A percentile compares a stretch with the other conserved stretches of the same genome.
phyloP scores from a whole-genome alignment of 2,113 vertebrate species.

The Ophiodon elongatus region DNA sequence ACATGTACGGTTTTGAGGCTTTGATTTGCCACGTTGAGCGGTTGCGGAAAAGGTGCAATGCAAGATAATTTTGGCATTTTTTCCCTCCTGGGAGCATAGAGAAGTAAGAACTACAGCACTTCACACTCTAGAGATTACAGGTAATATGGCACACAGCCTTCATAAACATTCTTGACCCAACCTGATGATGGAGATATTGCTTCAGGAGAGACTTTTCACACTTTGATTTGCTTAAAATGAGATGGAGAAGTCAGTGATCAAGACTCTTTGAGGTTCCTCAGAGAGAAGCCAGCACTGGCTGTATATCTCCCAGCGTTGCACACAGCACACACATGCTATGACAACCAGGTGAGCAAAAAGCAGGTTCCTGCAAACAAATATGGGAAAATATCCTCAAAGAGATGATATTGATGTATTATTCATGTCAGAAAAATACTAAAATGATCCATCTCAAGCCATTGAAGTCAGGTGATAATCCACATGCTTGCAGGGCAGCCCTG shows the following conservation, averaged over 20 bases:
- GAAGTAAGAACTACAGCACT: conserved; percentile 80
- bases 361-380: conserved; percentile 76
- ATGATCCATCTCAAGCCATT: conserved; percentile 80
- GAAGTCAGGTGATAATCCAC: conserved; percentile 83
- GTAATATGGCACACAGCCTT: conserved; percentile 82
- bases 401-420: conserved; percentile 79
- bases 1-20: conserved; percentile 80
- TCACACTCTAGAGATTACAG: conserved; percentile 84
- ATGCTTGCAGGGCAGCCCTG: conserved; percentile 70
- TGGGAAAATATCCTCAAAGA: conserved; percentile 73
- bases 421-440: conserved; percentile 75
- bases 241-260: conserved; percentile 79
- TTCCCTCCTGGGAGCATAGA: conserved; percentile 82
- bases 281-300: conserved; percentile 67
- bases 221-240: conserved; percentile 88
- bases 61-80: conserved; percentile 84
- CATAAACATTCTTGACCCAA: conserved; percentile 84
- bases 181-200: conserved; percentile 85
- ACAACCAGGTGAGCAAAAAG: conserved; percentile 73
- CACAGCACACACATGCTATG: conserved; percentile 54
- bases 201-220: conserved; percentile 86
- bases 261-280: conserved; percentile 82
- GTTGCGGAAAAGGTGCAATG: conserved; percentile 85
- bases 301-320: conserved; percentile 58
- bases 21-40: conserved; percentile 83